A percentile compares a stretch with the other conserved stretches of the same genome.
Evolutionary conservation across 2,113 vertebrate genomes (phyloP).

Genomic region (Euleptes europaea): DNA sequence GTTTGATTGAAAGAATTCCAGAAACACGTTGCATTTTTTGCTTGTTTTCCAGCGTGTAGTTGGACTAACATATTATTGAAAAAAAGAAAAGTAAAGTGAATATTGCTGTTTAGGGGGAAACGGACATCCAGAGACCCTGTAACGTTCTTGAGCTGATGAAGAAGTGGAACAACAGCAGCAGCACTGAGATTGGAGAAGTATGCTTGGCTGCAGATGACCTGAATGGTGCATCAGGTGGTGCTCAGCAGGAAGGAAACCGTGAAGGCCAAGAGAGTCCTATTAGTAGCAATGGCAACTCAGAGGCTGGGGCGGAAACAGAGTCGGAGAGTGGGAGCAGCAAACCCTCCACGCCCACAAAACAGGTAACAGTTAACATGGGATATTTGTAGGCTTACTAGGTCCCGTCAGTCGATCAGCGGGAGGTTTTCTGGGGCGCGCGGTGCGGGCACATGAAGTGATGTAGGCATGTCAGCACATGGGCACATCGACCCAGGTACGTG

Average conservation of each 20-base stretch:
- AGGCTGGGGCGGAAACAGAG: slow-evolving; percentile 37
- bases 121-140: slow-evolving; percentile 57
- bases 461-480: no score
- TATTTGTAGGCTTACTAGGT: no score
- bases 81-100: background rate
- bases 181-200: background rate
- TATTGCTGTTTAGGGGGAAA: slow-evolving; percentile 77
- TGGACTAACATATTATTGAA: background rate
- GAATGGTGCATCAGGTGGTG: slow-evolving; percentile 26
- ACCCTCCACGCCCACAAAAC: slow-evolving; percentile 51
- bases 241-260: slow-evolving; percentile 12
- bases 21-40: background rate
- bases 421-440: no score
- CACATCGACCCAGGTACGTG: no score
- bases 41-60: background rate
- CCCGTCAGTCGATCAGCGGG: no score
- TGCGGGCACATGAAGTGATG: no score
- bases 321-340: slow-evolving; percentile 48
- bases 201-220: slow-evolving; percentile 36
- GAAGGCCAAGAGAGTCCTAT: slow-evolving; percentile 31
- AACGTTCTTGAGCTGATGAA: slow-evolving; percentile 87
- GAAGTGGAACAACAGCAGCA: slow-evolving; percentile 66
- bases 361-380: slow-evolving; percentile 56
- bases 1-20: background rate
- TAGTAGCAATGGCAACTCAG: slow-evolving; percentile 28